Evolutionary conservation across 2,113 vertebrate species (phyloP).

Genomic region (Erythrocercus mccallii): DNA sequence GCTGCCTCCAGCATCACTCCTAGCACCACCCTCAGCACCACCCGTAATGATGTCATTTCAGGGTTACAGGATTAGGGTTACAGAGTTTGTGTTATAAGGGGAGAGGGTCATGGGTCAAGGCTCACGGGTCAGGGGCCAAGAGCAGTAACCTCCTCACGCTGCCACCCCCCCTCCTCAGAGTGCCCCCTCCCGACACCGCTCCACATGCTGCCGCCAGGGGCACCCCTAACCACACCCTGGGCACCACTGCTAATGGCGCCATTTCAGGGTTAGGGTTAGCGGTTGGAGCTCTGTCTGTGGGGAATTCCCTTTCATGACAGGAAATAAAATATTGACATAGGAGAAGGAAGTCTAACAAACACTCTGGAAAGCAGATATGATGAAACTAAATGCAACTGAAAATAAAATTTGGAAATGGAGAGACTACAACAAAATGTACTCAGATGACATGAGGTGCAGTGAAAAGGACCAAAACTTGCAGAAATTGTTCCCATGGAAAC

Average conservation of each 20-base stretch:
- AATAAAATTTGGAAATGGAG: neutral
- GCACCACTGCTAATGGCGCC: neutral
- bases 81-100: no score
- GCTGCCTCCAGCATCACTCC: neutral
- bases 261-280: neutral
- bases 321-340: neutral
- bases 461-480: neutral
- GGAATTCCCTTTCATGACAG: neutral
- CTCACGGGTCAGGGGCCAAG: neutral
- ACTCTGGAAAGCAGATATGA: neutral
- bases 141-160: neutral
- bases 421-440: neutral
- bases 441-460: neutral
- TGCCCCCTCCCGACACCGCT: neutral
- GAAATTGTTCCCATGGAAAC: neutral
- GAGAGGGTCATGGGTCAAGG: neutral
- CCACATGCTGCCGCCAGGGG: no score
- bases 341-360: neutral
- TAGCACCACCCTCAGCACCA: neutral
- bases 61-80: neutral
- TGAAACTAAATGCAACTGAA: neutral
- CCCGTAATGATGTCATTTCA: neutral
- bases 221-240: no score
- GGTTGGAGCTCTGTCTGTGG: neutral
- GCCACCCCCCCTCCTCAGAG: neutral